Evolutionary conservation across 1,140 invertebrate genomes (phyloP).

Genomic region (Pantala flavescens): DNA sequence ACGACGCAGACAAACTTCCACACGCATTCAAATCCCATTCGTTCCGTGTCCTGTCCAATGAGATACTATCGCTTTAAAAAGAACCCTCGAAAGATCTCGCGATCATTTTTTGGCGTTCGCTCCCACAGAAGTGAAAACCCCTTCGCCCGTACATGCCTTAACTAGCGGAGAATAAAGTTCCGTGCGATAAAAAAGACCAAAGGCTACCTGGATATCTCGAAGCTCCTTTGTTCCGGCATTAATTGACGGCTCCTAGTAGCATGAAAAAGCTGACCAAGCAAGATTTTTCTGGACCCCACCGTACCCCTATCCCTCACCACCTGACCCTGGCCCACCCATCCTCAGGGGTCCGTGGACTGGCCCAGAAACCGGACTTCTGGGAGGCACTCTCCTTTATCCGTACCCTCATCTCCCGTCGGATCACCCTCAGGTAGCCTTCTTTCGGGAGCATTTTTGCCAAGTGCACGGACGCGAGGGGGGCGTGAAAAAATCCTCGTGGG

Average conservation of each 20-base stretch:
- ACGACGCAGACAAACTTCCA: too few species aligned
- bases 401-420: neutral
- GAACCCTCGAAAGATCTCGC: too few species aligned
- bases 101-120: too few species aligned
- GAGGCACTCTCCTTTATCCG: neutral
- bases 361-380: neutral
- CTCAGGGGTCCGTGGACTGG: neutral
- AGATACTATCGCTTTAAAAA: too few species aligned
- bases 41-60: too few species aligned
- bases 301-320: neutral
- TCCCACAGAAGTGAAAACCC: too few species aligned
- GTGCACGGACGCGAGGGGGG: neutral
- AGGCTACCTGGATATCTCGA: neutral
- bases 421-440: neutral
- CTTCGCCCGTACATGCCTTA: too few species aligned
- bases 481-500: neutral
- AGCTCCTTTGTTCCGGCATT: neutral
- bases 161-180: too few species aligned
- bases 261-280: constrained; percentile 9
- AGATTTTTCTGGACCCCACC: neutral
- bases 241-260: neutral
- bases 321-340: neutral
- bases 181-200: too few species aligned
- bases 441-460: too few species aligned
- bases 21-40: too few species aligned